Conservation (phyloP, 2,888 invertebrate genomes). For the Osmoderma eremita region DNA sequence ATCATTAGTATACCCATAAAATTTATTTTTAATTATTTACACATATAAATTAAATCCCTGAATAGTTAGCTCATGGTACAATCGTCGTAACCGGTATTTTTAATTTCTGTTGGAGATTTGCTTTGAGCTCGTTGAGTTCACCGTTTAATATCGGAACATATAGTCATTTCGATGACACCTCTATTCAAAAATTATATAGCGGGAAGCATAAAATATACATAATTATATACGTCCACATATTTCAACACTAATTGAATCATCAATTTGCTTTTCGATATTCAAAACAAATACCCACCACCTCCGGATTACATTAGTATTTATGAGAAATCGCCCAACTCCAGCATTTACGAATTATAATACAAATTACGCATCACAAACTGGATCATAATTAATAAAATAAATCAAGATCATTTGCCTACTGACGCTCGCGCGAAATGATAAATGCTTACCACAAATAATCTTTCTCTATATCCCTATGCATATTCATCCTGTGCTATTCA, state of each 20-base stretch:
- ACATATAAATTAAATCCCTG: too few relatives aligned
- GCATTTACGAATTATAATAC: slow-evolving; percentile 21
- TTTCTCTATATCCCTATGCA: slow-evolving; percentile 28
- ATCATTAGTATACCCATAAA: too few relatives aligned
- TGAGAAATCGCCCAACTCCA: slow-evolving; percentile 23
- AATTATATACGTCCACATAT: neutral
- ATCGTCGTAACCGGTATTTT: too few relatives aligned
- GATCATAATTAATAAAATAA: slow-evolving; percentile 31
- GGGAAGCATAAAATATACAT: neutral
- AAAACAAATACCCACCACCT: slow-evolving; percentile 5
- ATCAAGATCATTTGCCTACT: slow-evolving; percentile 32
- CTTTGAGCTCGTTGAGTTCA: too few relatives aligned
- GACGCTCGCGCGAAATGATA: slow-evolving; percentile 20
- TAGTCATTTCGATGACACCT: too few relatives aligned
- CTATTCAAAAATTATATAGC: too few relatives aligned
- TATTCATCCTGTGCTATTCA: slow-evolving; percentile 31
- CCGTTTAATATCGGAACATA: too few relatives aligned
- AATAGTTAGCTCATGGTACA: too few relatives aligned
- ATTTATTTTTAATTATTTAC: too few relatives aligned
- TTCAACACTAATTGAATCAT: slow-evolving; percentile 21
- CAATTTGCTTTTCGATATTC: slow-evolving; percentile 21
- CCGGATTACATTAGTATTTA: slow-evolving; percentile 24
- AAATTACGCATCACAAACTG: slow-evolving; percentile 31
- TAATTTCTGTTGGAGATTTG: too few relatives aligned
- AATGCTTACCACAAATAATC: slow-evolving; percentile 24